Evolutionary conservation across 1,140 invertebrate genomes (phyloP).

Genomic region (Papilio helenus): DNA sequence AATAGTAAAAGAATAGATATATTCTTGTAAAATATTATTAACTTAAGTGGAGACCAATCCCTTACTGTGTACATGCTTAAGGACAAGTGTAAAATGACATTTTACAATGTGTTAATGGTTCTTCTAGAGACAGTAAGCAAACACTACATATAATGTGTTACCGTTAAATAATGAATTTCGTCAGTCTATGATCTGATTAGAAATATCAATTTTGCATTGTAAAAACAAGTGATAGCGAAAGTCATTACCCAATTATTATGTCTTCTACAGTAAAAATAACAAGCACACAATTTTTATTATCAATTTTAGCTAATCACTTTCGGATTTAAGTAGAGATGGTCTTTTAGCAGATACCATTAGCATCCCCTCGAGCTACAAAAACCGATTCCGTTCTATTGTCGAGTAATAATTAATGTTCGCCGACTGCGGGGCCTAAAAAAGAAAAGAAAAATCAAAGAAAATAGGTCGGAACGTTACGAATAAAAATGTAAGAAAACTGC

Average conservation of each 20-base stretch:
- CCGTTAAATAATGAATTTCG: too few species aligned
- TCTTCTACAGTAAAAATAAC: neutral
- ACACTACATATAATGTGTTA: too few species aligned
- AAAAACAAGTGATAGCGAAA: neutral
- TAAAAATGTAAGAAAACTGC: conserved; percentile 29
- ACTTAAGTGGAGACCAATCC: too few species aligned
- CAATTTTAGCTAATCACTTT: conserved; percentile 26
- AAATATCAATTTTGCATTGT: too few species aligned
- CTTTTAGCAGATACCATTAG: conserved; percentile 20
- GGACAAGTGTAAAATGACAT: too few species aligned
- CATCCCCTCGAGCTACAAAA: conserved; percentile 29
- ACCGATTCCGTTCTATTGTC: conserved; percentile 22
- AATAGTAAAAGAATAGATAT: neutral
- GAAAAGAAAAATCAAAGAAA: conserved; percentile 19
- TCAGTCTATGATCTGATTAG: too few species aligned
- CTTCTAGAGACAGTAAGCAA: too few species aligned
- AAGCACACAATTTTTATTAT: neutral
- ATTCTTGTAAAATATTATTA: too few species aligned
- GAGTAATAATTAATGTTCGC: conserved; percentile 33
- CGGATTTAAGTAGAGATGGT: conserved; percentile 2
- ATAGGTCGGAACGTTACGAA: conserved; percentile 19
- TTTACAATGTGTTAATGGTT: too few species aligned
- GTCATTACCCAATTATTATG: neutral
- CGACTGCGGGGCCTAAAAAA: conserved; percentile 12
- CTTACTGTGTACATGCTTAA: too few species aligned